Evolutionary conservation across 2,888 invertebrate genomes (phyloP), one percentile per base, ranked within the genome.

Genomic region (Dastarcus helophoroides): DNA sequence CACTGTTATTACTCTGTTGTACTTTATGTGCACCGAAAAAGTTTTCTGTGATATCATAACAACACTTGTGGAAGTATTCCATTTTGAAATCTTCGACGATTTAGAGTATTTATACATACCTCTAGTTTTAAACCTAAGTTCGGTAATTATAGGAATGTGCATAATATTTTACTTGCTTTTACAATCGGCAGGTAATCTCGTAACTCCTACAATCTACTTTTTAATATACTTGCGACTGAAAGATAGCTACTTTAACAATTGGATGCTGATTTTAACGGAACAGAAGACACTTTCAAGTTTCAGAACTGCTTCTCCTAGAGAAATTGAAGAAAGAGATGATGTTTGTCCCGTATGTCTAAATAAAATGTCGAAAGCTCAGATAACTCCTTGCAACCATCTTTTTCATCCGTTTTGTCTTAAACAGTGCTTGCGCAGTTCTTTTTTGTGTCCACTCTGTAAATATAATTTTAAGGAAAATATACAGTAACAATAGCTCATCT

Each of bases 381-480:
- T 82, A 21, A 84, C 83, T 1, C 81, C 82, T 0, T 84, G 84
- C 49, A 77, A 77, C 25, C 84, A 84, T 53, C 68, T 77, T 49
- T 84, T 83, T 60, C 84, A 84, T 57, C 78, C 79, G 0, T 73
- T 76, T 47, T 84, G 84, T 48, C 61, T 84, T 12, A 65, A 81
- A 35, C 69, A 71, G 39, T 82, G 82, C 51, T 64, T 83, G 10
- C 76, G 76, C 42, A 65, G 65, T 3, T 75, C 76, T 5, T 72
- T 76, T 44, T 65, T 71, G 40, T 83, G 84, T 51, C 83, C 83
- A 0, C 69, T 83, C 48, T 84, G 84, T 58, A 79, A 83, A 46
- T 64, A 48, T 34, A 45, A 49, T 43, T 58, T 59, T 36, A 26
- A 48, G 27, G 41, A 46, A 26, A 8, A 29, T 30, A n/a, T n/a